These are phyloP conservation scores for Antidorcas marsupialis DNA, from an alignment of 2,113 vertebrate species.

Conservation along the genomic window DNA sequence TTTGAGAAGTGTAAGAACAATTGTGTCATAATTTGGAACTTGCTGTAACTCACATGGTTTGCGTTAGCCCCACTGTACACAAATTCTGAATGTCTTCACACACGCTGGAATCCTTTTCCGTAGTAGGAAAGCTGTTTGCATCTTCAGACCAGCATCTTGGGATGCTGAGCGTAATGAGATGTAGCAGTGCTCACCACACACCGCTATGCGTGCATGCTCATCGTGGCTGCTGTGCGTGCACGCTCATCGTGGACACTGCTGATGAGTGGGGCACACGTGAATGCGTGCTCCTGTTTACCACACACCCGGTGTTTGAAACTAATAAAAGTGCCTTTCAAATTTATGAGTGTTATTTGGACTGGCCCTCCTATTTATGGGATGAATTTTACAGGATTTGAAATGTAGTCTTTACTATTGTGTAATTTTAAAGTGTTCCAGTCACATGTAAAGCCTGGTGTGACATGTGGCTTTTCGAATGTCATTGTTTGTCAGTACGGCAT, in stretches of 20 bases:
- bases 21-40: background rate
- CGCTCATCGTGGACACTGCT: fast-evolving
- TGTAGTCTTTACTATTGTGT: background rate
- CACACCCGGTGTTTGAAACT: background rate
- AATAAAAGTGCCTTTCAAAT: background rate
- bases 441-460: background rate
- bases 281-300: background rate
- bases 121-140: background rate
- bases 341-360: background rate
- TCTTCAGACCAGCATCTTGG: background rate
- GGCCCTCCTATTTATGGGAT: background rate
- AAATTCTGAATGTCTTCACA: background rate
- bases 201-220: background rate
- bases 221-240: fast-evolving
- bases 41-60: background rate
- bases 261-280: fast-evolving
- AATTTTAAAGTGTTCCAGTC: background rate
- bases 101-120: background rate
- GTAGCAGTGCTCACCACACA: fast-evolving
- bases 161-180: background rate
- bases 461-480: background rate
- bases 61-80: fast-evolving
- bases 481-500: background rate
- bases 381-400: background rate
- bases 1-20: background rate